phyloP scores from a whole-genome alignment of 2,113 vertebrate genomes.

The Embiotoca jacksoni region DNA sequence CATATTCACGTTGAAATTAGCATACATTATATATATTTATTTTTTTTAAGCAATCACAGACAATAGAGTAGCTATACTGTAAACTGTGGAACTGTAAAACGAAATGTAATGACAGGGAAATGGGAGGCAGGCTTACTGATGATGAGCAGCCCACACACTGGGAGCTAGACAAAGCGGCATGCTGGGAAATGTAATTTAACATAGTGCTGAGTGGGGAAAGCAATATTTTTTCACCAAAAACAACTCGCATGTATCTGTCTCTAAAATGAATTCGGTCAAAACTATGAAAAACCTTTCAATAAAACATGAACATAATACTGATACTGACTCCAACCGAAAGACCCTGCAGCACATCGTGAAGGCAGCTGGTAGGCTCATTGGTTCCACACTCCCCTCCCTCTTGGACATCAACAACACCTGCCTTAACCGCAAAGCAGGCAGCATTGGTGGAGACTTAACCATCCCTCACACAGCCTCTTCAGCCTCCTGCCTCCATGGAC shows the following conservation, averaged over 20 bases:
- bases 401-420: too few relatives aligned
- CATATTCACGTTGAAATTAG: conserved; percentile 17
- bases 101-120: neutral
- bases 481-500: too few relatives aligned
- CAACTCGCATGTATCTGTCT: too few relatives aligned
- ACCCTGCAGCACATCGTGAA: too few relatives aligned
- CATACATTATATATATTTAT: conserved; percentile 1
- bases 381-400: too few relatives aligned
- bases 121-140: neutral
- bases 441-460: too few relatives aligned
- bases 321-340: too few relatives aligned
- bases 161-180: conserved; percentile 1
- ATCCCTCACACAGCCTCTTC: too few relatives aligned
- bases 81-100: neutral
- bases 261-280: too few relatives aligned
- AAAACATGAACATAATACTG: too few relatives aligned
- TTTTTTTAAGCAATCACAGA: conserved; percentile 6
- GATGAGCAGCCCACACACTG: neutral
- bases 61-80: neutral
- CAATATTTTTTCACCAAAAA: neutral
- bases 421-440: too few relatives aligned
- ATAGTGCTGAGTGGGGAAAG: neutral
- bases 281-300: neutral
- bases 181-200: conserved; percentile 3
- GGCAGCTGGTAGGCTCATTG: too few relatives aligned